A percentile compares a stretch with the other conserved stretches of the same genome.
Evolutionary conservation across 2,888 invertebrate species (phyloP).

Genomic region (Ornithoptera alexandrae): DNA sequence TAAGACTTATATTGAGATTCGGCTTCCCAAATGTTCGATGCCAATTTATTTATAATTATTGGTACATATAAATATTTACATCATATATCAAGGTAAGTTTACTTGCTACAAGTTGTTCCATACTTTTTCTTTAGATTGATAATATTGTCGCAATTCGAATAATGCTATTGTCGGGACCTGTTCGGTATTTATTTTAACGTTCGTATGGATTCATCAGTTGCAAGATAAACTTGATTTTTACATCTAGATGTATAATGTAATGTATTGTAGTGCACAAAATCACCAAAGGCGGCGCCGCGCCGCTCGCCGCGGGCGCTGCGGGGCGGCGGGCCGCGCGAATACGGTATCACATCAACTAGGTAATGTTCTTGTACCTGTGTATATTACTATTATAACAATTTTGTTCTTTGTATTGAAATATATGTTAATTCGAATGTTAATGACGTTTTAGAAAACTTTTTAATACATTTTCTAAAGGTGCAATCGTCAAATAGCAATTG

Average conservation of each 20-base stretch:
- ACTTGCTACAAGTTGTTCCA: neutral
- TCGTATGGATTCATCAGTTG: slow-evolving; percentile 46
- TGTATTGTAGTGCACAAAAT: slow-evolving; percentile 71
- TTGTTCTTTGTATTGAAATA: slow-evolving; percentile 58
- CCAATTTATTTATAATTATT: slow-evolving; percentile 38
- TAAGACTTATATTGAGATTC: slow-evolving; percentile 55
- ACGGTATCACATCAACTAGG: slow-evolving; percentile 34
- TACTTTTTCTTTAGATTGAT: neutral
- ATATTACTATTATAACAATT: slow-evolving; percentile 51
- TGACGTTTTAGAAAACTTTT: slow-evolving; percentile 69
- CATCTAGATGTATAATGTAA: slow-evolving; percentile 56
- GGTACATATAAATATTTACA: slow-evolving; percentile 23
- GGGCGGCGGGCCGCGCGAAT: slow-evolving; percentile 13
- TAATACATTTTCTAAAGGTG: slow-evolving; percentile 47
- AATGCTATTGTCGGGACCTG: neutral
- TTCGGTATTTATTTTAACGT: slow-evolving; percentile 29
- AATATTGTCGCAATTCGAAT: neutral
- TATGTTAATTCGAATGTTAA: slow-evolving; percentile 66
- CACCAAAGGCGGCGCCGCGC: slow-evolving; percentile 37
- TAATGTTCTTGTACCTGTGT: slow-evolving; percentile 47
- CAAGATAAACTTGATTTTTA: slow-evolving; percentile 55
- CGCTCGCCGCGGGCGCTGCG: slow-evolving; percentile 33
- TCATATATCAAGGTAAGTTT: neutral
- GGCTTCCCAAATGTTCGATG: slow-evolving; percentile 57
- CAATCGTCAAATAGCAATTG: slow-evolving; percentile 18